These are phyloP conservation scores for Lathronympha strigana DNA, from an alignment of 2,888 invertebrate species.

Conservation along the genomic window DNA sequence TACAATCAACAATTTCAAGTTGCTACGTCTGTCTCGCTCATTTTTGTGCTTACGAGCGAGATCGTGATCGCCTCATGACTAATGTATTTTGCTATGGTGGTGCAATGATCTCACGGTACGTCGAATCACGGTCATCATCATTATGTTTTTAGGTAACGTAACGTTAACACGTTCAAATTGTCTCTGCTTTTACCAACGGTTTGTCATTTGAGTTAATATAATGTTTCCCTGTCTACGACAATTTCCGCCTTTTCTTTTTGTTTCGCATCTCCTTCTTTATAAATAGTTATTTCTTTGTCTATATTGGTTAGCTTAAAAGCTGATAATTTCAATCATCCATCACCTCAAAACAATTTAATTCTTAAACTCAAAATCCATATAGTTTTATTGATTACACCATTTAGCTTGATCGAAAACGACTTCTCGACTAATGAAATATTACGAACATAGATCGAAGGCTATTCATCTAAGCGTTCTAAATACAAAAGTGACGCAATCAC, in stretches of 20 bases:
- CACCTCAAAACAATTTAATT: not conserved
- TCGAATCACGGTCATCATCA: constrained; percentile 45
- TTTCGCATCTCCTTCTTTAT: not conserved
- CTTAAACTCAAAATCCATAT: constrained; percentile 4
- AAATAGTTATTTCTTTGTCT: not conserved
- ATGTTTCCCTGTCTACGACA: constrained; percentile 19
- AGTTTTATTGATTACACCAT: constrained; percentile 24
- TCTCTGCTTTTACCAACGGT: constrained; percentile 26
- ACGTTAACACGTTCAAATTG: constrained; percentile 43
- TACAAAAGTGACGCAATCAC: constrained; percentile 73
- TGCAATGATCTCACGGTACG: constrained; percentile 61
- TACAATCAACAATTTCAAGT: constrained; percentile 45
- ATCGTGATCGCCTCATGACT: constrained; percentile 61
- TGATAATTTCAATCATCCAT: constrained; percentile 1
- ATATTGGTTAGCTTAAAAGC: not conserved
- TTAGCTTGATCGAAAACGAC: constrained; percentile 28
- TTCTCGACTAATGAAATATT: constrained; percentile 47
- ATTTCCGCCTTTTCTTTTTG: not conserved
- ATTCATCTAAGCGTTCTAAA: constrained; percentile 69
- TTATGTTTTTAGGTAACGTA: constrained; percentile 47
- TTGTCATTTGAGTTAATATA: constrained; percentile 16
- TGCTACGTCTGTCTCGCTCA: constrained; percentile 57
- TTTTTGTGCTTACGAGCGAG: constrained; percentile 56
- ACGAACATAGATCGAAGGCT: constrained; percentile 69
- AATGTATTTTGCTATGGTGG: constrained; percentile 60